Conservation (phyloP, 2,113 vertebrate species). For the Serilophus lunatus region DNA sequence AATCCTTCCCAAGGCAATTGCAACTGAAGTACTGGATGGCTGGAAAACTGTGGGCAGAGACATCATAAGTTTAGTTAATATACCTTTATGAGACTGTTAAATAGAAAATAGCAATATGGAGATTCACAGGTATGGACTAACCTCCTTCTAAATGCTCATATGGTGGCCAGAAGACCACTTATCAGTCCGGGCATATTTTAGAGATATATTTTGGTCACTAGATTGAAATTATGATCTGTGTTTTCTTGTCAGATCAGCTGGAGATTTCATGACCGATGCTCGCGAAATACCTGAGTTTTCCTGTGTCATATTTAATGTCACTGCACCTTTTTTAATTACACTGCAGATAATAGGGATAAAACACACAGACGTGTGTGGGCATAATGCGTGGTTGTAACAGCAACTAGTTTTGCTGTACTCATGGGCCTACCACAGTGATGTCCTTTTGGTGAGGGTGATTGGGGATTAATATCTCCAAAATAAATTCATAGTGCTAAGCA, state of each 20-base stretch:
- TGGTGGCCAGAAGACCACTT: not conserved
- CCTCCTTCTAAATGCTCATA: not conserved
- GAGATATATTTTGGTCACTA: not conserved
- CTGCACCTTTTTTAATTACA: not conserved
- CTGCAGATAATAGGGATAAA: not conserved
- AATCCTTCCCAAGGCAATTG: not conserved
- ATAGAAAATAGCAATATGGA: not conserved
- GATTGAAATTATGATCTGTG: not conserved
- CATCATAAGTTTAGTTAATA: not conserved
- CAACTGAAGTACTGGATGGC: not conserved
- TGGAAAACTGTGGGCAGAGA: not conserved
- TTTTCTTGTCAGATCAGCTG: not conserved
- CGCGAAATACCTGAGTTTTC: not conserved
- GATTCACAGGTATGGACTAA: not conserved
- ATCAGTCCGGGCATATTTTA: not conserved
- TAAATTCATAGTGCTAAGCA: not conserved
- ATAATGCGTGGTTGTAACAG: not conserved
- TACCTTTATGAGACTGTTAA: not conserved
- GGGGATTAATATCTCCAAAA: not conserved
- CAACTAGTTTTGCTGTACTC: not conserved
- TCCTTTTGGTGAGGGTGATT: not conserved
- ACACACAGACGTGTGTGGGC: not conserved
- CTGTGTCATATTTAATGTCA: not conserved
- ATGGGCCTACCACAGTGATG: not conserved
- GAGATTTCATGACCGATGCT: not conserved